Evolutionary conservation across 1,140 invertebrate genomes (phyloP).

Genomic region (Fopius arisanus): DNA sequence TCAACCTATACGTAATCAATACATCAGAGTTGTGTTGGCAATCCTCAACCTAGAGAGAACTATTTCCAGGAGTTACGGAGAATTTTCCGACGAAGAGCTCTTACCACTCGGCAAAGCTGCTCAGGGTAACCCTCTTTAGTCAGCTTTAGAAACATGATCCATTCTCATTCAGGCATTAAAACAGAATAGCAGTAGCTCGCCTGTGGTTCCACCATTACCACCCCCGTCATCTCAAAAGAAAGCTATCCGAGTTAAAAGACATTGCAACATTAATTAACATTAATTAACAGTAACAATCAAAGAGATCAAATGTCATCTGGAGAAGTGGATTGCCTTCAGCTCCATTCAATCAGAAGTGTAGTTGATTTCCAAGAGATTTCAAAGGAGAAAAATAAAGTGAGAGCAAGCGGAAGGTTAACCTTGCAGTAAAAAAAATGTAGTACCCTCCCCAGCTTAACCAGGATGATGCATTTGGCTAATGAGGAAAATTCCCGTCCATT

Average conservation of each 20-base stretch:
- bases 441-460: neutral
- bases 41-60: neutral
- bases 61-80: neutral
- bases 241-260: no score
- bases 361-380: neutral
- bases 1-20: neutral
- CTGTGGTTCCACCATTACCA: no score
- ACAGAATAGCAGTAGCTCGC: no score
- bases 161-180: neutral
- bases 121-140: neutral
- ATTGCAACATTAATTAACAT: neutral
- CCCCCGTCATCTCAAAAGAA: no score
- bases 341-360: neutral
- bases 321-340: neutral
- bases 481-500: conserved; percentile 34
- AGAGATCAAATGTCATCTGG: neutral
- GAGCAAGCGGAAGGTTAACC: neutral
- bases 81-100: neutral
- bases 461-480: conserved; percentile 35
- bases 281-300: neutral
- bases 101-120: no score
- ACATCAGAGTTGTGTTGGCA: neutral
- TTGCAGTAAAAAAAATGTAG: neutral
- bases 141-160: neutral
- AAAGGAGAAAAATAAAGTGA: neutral